Conservation (phyloP, 2,113 vertebrate species). For the Chaetodon auriga region DNA sequence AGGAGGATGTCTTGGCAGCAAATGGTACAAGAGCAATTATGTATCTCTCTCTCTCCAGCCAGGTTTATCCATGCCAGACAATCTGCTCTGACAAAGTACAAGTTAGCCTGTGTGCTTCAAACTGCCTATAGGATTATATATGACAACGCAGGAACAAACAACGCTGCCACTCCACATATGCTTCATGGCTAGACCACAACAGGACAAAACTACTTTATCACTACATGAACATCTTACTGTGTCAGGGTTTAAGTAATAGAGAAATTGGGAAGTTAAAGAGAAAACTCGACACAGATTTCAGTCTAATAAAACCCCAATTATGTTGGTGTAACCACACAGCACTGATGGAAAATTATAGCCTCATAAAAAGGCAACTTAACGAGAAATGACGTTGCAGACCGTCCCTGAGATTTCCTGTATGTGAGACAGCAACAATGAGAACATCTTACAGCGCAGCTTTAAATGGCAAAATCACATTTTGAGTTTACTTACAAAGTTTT, state of each 20-base stretch:
- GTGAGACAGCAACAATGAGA: not conserved
- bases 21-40: conserved; percentile 73
- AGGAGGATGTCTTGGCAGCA: conserved; percentile 75
- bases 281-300: conserved; percentile 45
- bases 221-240: conserved; percentile 48
- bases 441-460: not conserved
- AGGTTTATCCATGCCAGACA: conserved; percentile 77
- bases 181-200: conserved; percentile 47
- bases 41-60: conserved; percentile 54
- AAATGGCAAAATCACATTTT: not conserved
- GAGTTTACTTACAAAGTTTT: conserved; percentile 77
- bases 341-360: not conserved
- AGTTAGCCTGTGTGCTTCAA: conserved; percentile 67
- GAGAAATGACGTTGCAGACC: not conserved
- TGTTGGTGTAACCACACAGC: not conserved
- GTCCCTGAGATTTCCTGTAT: not conserved
- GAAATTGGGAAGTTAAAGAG: conserved; percentile 5
- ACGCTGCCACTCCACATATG: conserved; percentile 67
- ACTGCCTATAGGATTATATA: conserved; percentile 75
- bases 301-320: conserved; percentile 28
- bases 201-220: conserved; percentile 38
- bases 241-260: conserved; percentile 33
- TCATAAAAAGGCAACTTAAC: conserved; percentile 2
- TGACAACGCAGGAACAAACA: conserved; percentile 61
- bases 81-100: conserved; percentile 78